phyloP scores from a whole-genome alignment of 2,797 vertebrate species.

The Microctenopoma stevenorrisi region DNA sequence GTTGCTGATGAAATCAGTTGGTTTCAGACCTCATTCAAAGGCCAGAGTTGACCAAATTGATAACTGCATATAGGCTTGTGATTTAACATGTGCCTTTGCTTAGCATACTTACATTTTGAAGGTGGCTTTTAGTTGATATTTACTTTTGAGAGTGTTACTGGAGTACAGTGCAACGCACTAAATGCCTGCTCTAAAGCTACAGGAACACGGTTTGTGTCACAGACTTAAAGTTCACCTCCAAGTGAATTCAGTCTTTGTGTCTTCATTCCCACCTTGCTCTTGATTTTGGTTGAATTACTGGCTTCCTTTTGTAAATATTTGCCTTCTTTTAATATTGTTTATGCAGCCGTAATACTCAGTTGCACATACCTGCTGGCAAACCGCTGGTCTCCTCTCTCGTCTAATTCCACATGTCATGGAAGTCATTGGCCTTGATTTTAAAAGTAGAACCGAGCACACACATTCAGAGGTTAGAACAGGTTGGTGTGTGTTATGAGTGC shows the following conservation, averaged over 20 bases:
- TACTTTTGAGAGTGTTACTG: slow-evolving; percentile 74
- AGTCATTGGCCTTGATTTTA: slow-evolving; percentile 73
- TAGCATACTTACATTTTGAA: slow-evolving; percentile 82
- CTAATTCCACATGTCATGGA: slow-evolving; percentile 67
- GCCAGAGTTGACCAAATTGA: slow-evolving; percentile 78
- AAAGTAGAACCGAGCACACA: slow-evolving; percentile 42
- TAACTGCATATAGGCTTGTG: slow-evolving; percentile 67
- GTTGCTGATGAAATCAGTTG: slow-evolving; percentile 78
- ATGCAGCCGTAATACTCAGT: slow-evolving; percentile 79
- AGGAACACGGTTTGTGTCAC: slow-evolving; percentile 62
- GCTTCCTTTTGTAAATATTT: slow-evolving; percentile 83
- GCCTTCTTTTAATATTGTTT: slow-evolving; percentile 83
- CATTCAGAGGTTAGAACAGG: slow-evolving; percentile 16
- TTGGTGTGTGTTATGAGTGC: background rate
- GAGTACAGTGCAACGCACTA: slow-evolving; percentile 68
- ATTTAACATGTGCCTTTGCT: slow-evolving; percentile 85
- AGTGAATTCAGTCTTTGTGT: slow-evolving; percentile 65
- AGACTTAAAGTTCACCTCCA: slow-evolving; percentile 51
- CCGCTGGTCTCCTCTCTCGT: slow-evolving; percentile 65
- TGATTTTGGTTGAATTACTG: slow-evolving; percentile 78
- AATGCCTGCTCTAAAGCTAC: slow-evolving; percentile 65
- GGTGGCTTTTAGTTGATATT: slow-evolving; percentile 78
- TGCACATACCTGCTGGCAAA: slow-evolving; percentile 71
- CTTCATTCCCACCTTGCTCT: slow-evolving; percentile 74
- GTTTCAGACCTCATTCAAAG: slow-evolving; percentile 77